Evolutionary conservation across 2,888 invertebrate genomes (phyloP).

Genomic region (Beris chalybata): DNA sequence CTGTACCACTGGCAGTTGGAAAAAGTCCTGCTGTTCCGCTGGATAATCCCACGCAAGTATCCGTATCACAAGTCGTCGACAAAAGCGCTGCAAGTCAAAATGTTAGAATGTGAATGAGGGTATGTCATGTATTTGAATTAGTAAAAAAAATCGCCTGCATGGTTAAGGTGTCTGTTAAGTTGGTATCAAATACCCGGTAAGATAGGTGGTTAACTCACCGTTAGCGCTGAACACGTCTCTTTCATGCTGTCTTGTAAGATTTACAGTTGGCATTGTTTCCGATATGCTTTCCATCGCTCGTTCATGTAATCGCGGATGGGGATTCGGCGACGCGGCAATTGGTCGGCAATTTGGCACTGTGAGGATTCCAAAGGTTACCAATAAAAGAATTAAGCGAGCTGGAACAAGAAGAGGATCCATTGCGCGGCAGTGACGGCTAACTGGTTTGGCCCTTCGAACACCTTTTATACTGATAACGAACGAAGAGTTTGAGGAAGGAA

Average conservation of each 20-base stretch:
- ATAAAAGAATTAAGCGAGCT: constrained; percentile 21
- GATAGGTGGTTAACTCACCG: constrained; percentile 47
- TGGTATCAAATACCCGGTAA: not conserved
- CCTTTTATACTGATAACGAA: too few species aligned
- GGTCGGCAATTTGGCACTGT: constrained; percentile 20
- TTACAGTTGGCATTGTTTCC: constrained; percentile 46
- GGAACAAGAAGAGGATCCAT: not conserved
- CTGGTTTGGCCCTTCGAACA: too few species aligned
- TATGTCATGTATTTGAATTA: not conserved
- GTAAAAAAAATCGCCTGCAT: too few species aligned
- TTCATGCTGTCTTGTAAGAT: constrained; percentile 56
- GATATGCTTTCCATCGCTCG: constrained; percentile 29
- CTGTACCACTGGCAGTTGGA: constrained; percentile 46
- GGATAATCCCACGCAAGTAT: constrained; percentile 56
- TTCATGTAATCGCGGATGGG: constrained; percentile 18
- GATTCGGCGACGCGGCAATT: constrained; percentile 21
- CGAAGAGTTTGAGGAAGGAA: constrained; percentile 10
- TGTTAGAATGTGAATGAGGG: not conserved
- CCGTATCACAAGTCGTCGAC: constrained; percentile 49
- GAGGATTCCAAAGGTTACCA: constrained; percentile 4
- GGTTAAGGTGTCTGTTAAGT: not conserved
- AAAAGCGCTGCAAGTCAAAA: constrained; percentile 36
- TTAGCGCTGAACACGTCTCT: constrained; percentile 55
- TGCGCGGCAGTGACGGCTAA: too few species aligned
- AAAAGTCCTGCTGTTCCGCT: constrained; percentile 55